Conservation (phyloP, 2,797 vertebrate genomes). For the Urosaurus nigricauda region DNA sequence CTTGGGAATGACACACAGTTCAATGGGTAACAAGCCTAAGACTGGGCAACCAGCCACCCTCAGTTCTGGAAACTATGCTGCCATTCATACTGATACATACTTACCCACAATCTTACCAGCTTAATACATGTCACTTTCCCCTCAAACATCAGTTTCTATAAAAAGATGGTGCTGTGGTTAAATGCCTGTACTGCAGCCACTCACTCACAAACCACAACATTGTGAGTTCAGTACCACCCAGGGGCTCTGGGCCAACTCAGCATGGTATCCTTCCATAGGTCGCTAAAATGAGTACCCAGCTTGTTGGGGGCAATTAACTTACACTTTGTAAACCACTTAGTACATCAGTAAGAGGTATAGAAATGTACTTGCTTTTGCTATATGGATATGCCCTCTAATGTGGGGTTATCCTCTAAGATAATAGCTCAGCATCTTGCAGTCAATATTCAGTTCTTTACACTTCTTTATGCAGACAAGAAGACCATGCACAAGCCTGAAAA, state of each 20-base stretch:
- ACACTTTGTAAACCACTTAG: too few species aligned
- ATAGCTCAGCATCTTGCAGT: background rate
- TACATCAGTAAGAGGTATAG: too few species aligned
- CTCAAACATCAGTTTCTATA: background rate
- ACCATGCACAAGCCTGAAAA: background rate
- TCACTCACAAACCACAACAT: too few species aligned
- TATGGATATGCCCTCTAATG: too few species aligned
- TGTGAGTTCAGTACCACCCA: too few species aligned
- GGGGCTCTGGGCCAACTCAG: too few species aligned
- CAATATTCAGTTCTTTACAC: background rate
- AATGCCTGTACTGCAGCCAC: too few species aligned
- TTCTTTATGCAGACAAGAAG: background rate
- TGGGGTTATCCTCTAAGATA: background rate
- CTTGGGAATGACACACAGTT: background rate
- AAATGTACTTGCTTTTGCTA: too few species aligned
- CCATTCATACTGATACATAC: background rate
- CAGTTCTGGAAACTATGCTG: constrained; percentile 14
- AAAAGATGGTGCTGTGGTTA: background rate
- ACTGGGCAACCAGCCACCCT: background rate
- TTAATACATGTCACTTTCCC: background rate
- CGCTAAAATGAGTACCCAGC: too few species aligned
- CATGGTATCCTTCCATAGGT: too few species aligned
- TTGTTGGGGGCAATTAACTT: too few species aligned
- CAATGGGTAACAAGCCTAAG: background rate
- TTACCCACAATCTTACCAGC: background rate